Evolutionary conservation across 2,888 invertebrate genomes (phyloP).

Genomic region (Agrochola lychnidis): DNA sequence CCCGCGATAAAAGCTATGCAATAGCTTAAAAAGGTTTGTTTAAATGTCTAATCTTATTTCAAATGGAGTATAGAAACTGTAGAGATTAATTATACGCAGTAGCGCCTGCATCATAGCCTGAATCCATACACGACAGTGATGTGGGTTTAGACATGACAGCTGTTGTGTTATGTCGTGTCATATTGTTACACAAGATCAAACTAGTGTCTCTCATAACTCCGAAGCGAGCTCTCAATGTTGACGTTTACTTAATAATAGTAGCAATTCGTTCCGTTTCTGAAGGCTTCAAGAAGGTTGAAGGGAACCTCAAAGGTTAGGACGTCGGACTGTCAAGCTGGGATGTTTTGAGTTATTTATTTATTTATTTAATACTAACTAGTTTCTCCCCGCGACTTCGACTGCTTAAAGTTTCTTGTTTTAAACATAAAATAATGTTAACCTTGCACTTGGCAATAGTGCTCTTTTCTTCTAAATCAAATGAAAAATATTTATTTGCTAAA

Average conservation of each 20-base stretch:
- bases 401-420: too few species aligned
- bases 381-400: too few species aligned
- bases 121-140: conserved; percentile 33
- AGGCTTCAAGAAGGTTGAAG: neutral
- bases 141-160: conserved; percentile 17
- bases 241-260: neutral
- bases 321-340: neutral
- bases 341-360: neutral
- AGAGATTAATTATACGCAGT: conserved; percentile 16
- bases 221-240: neutral
- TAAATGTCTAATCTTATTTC: too few species aligned
- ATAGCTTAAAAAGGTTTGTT: too few species aligned
- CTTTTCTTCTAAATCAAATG: too few species aligned
- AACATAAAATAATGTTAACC: too few species aligned
- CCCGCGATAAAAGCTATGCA: too few species aligned
- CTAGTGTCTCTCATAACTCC: neutral
- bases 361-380: neutral
- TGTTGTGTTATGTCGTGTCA: neutral
- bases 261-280: conserved; percentile 2
- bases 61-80: too few species aligned
- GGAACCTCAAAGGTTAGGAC: neutral
- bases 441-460: too few species aligned
- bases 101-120: neutral
- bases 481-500: too few species aligned
- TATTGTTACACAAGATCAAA: conserved; percentile 10